A percentile compares a stretch with the other conserved stretches of the same genome.
These are phyloP conservation scores for Torymus auratus DNA, from an alignment of 2,888 invertebrate species.

Conservation along the genomic window DNA sequence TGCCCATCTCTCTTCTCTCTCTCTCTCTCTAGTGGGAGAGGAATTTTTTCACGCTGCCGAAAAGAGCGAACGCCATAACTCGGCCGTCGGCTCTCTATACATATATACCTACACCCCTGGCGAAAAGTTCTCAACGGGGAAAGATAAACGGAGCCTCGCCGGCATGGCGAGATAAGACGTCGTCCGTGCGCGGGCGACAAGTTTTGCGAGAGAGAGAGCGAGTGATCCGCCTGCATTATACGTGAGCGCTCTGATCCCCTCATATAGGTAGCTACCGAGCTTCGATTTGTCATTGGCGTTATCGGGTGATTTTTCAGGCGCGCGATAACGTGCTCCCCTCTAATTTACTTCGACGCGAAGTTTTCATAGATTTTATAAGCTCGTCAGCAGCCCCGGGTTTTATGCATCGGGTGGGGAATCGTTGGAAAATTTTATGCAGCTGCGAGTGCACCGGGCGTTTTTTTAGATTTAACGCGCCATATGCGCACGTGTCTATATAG, in stretches of 20 bases:
- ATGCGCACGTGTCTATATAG: too few species aligned
- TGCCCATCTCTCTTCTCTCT: too few species aligned
- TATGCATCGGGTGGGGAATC: too few species aligned
- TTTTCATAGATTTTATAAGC: too few species aligned
- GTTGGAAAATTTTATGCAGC: too few species aligned
- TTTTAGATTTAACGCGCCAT: too few species aligned
- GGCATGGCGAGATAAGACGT: not conserved
- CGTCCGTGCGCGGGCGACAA: too few species aligned
- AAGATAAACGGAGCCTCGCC: conserved; percentile 23
- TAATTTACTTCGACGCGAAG: conserved; percentile 39
- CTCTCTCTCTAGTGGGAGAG: too few species aligned
- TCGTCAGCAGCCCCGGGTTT: too few species aligned
- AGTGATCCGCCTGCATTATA: conserved; percentile 20
- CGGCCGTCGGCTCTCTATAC: not conserved
- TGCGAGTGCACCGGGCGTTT: too few species aligned
- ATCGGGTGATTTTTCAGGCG: conserved; percentile 33
- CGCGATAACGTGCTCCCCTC: conserved; percentile 24
- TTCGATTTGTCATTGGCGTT: conserved; percentile 38
- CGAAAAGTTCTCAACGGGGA: not conserved
- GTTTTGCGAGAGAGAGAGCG: not conserved
- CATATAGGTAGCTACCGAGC: not conserved
- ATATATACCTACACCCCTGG: too few species aligned
- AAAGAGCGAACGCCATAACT: not conserved
- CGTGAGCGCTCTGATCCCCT: not conserved
- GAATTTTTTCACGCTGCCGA: not conserved